Percentiles rank a stretch among this genome's conserved stretches.
Conservation (phyloP, 2,113 vertebrate genomes). For the Mola mola region DNA sequence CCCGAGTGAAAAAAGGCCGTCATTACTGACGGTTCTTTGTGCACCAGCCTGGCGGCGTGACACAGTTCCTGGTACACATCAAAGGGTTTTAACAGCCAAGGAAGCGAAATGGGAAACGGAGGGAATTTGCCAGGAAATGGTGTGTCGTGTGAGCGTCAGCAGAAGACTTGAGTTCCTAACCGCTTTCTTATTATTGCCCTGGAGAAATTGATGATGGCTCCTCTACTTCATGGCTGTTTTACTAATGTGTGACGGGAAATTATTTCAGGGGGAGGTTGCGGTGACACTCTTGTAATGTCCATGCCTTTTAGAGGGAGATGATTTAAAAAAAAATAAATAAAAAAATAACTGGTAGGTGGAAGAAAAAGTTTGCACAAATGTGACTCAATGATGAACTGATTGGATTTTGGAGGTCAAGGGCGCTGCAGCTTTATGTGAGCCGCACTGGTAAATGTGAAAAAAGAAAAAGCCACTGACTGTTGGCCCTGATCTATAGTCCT, state of each 20-base stretch:
- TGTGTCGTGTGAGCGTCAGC: too few species aligned
- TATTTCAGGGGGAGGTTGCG: slow-evolving; percentile 29
- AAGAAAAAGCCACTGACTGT: too few species aligned
- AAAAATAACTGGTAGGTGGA: slow-evolving; percentile 23
- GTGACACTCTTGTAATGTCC: slow-evolving; percentile 12
- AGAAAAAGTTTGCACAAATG: slow-evolving; percentile 39
- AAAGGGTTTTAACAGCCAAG: too few species aligned
- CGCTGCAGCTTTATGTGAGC: too few species aligned
- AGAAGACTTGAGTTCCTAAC: slow-evolving; percentile 21
- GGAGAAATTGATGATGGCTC: slow-evolving; percentile 72
- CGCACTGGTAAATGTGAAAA: too few species aligned
- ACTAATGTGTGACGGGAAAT: slow-evolving; percentile 69
- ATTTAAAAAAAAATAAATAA: slow-evolving; percentile 58
- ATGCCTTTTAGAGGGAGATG: slow-evolving; percentile 57
- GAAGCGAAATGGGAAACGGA: slow-evolving; percentile 47
- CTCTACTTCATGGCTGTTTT: slow-evolving; percentile 68
- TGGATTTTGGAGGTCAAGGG: too few species aligned
- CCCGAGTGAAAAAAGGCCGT: too few species aligned
- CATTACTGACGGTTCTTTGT: too few species aligned
- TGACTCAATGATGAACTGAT: too few species aligned
- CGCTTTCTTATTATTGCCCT: slow-evolving; percentile 70
- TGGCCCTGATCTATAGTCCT: too few species aligned
- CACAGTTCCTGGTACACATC: too few species aligned
- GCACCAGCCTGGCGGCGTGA: too few species aligned
- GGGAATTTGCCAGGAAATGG: slow-evolving; percentile 15